Conservation (phyloP, 2,113 vertebrate genomes). For the Tenrec ecaudatus region DNA sequence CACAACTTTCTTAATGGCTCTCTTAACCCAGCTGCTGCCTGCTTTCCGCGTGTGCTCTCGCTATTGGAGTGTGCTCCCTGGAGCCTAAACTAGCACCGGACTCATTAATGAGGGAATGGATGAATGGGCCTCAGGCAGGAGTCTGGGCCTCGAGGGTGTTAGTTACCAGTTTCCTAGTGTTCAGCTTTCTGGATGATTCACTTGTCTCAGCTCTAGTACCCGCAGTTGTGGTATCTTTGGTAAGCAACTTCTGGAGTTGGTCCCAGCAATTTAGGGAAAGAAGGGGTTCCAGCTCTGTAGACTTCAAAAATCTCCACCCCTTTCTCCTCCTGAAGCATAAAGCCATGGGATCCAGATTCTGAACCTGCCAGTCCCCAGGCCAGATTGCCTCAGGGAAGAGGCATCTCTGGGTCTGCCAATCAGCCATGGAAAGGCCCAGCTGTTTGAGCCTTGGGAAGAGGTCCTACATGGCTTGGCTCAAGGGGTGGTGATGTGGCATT, state of each 20-base stretch:
- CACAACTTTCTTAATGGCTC: not conserved
- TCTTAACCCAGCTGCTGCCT: not conserved
- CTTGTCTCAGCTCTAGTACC: not conserved
- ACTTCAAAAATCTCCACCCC: too few relatives aligned
- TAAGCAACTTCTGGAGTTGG: not conserved
- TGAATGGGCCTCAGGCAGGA: not conserved
- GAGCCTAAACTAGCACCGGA: not conserved
- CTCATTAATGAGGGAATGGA: not conserved
- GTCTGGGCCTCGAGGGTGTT: not conserved
- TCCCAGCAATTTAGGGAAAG: not conserved
- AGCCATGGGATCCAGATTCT: too few relatives aligned
- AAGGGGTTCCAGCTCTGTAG: too few relatives aligned
- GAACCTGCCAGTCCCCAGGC: not conserved
- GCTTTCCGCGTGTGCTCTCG: too few relatives aligned
- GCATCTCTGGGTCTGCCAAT: not conserved
- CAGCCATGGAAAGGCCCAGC: not conserved
- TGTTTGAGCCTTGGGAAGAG: not conserved
- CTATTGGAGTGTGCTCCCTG: not conserved
- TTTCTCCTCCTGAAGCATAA: too few relatives aligned
- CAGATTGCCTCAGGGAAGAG: not conserved
- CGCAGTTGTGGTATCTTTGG: accelerated
- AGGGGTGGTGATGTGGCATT: not conserved
- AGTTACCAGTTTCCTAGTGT: not conserved
- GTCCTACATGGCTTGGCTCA: accelerated
- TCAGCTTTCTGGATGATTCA: not conserved